A percentile compares a stretch with the other conserved stretches of the same genome.
Conservation (phyloP, 2,113 vertebrate species). For the Ctenodactylus gundi region DNA sequence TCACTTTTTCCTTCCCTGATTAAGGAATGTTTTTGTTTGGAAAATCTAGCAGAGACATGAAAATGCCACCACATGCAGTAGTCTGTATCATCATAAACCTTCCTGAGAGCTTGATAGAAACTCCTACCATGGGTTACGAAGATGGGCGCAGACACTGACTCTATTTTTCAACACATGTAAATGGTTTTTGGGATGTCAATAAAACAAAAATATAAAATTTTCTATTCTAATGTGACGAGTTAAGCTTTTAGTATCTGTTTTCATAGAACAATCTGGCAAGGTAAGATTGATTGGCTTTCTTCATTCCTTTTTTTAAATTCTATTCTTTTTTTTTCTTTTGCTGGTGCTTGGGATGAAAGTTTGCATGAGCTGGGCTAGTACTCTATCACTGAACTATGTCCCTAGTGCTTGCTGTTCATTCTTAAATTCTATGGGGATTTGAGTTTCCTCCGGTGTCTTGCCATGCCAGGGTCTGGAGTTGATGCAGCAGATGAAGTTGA, state of each 20-base stretch:
- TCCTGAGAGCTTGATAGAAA: neutral
- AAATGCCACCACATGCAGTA: neutral
- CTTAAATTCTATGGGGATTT: accelerated
- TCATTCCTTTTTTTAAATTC: neutral
- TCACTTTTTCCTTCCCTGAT: neutral
- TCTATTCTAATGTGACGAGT: neutral
- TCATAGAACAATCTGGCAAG: neutral
- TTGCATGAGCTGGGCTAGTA: accelerated
- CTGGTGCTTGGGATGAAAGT: neutral
- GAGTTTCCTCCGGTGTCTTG: neutral
- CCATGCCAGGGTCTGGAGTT: no score
- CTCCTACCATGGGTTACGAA: accelerated
- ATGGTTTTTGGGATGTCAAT: neutral
- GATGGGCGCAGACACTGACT: accelerated
- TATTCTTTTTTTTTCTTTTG: neutral
- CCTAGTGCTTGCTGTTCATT: neutral
- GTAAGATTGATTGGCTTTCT: no score
- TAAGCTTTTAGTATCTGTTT: neutral
- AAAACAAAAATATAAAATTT: neutral
- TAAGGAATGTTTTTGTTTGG: neutral
- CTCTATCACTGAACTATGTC: no score
- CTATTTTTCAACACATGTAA: neutral
- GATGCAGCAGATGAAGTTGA: accelerated
- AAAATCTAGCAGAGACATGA: neutral
- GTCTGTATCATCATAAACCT: neutral